Base-by-base conservation (phyloP, 1,140 invertebrate species). In the Spodoptera litura region DNA sequence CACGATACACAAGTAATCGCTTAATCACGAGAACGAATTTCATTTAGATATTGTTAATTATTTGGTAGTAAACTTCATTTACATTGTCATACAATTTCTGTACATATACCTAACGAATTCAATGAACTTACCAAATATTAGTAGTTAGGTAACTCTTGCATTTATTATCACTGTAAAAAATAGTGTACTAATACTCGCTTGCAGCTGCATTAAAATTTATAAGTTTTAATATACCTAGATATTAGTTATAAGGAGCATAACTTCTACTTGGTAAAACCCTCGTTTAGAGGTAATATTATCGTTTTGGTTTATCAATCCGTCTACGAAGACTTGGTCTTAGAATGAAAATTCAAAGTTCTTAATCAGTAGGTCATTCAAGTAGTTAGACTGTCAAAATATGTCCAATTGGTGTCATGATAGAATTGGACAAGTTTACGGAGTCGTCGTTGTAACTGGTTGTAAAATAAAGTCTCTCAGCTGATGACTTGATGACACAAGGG, bases 361-460 rank as follows among this genome's bases (percentile, higher is more conserved):
- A 74, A 52, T 74, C 31, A 74, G 55, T 52, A 20, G 55, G 68
- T 35, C 53, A 75, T 64, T 71, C 75, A 78, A 75, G 61, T 52
- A 59, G 79, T 81, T 83, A 83, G 73, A 81, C 59, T 78, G 70
- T 82, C 77, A 73, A 78, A 83, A 83, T 79, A 68, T 78, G 83
- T 81, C 62, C 72, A 81, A 86, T 85, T 85, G 74, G 80, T 85
- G 81, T 72, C 82, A 84, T 80, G 79, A 83, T 81, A 73, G 82
- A 83, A 81, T 76, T 76, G 71, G 77, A 68, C 62, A 82, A 78
- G 78, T 85, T 83, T 83, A 85, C 77, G 81, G 74, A 85, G 82
- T 75, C 78, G 83, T 83, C 71, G 20, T 20, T 62, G 83, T 85
- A 88, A 87, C 85, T 85, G 84, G 85, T 87, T 87, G 81, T 85